Evolutionary conservation across 2,113 vertebrate species (phyloP), one percentile per base, ranked within the genome.

Genomic region (Mustelus asterias): DNA sequence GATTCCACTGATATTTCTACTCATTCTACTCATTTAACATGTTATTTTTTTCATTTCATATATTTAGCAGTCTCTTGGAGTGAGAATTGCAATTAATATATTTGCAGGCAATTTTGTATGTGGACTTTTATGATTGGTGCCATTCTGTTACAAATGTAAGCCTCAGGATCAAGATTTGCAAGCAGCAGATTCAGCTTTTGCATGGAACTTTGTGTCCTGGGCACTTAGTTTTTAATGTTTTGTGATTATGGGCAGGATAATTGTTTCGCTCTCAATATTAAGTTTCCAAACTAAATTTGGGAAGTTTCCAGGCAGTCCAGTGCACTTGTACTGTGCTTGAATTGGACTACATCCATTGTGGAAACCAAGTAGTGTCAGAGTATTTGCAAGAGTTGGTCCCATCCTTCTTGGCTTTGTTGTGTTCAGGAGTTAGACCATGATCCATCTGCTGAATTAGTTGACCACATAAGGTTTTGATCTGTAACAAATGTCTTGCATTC

Each of bases 241-340:
- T n/a, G 33, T n/a, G 76, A 80, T n/a, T 10, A 37, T 78, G 11
- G 11, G 33, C 13, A 37, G 76, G 76, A 80, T 80, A 13, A 33
- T 80, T 80, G 54, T 90, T 90, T 63, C 89, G 20, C 58, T 37
- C 58, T 90, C 60, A 1, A 65, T 18, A 65, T 90, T 33, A 54
- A 44, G 13, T 8, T 90, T 63, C 29, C 29, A 29, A 88, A 90
- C 33, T 33, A 65, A 63, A 54, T 63, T 63, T 92, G 58, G 96
- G 96, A 88, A 93, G 92, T 90, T 96, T 63, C n/a, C 0, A 2
- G 76, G 97, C 80, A 96, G 96, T 96, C 96, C 96, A 96, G 95
- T 60, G 78, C 3, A 2, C 37, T 95, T 65, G 22, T 10, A 44
- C 7, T 93, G 96, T 96, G 96, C 44, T 78, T 96, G 96, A 96